Evolutionary conservation across 2,797 vertebrate genomes (phyloP).

Genomic region (Peromyscus nudipes): DNA sequence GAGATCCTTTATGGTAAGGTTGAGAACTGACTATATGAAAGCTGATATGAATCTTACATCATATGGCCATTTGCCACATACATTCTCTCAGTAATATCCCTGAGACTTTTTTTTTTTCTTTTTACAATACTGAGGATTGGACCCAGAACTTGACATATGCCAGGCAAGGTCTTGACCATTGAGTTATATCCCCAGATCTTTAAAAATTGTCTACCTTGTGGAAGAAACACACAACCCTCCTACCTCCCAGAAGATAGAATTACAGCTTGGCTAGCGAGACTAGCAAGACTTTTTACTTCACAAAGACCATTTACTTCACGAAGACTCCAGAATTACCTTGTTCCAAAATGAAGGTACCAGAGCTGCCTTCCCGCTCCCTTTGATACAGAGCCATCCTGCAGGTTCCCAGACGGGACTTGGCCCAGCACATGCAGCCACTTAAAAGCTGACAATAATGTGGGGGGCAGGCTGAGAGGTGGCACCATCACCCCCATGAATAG

Average conservation of each 20-base stretch:
- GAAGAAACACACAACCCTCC: not conserved
- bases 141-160: not conserved
- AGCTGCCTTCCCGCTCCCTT: not conserved
- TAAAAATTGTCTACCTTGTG: not conserved
- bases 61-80: not conserved
- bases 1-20: not conserved
- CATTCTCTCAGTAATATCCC: not conserved
- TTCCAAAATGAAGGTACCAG: not conserved
- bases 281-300: not conserved
- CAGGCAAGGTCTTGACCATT: not conserved
- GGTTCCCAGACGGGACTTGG: not conserved
- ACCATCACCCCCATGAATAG: fast-evolving
- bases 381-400: not conserved
- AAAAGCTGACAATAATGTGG: not conserved
- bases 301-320: not conserved
- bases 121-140: not conserved
- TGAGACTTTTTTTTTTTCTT: not conserved
- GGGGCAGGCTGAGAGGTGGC: not conserved
- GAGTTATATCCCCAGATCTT: not conserved
- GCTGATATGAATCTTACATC: not conserved
- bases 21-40: not conserved
- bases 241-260: not conserved
- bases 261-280: not conserved
- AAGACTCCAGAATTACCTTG: not conserved
- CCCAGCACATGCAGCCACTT: not conserved